Evolutionary conservation across 2,888 invertebrate species (phyloP).

Genomic region (Ormyrus thymus): DNA sequence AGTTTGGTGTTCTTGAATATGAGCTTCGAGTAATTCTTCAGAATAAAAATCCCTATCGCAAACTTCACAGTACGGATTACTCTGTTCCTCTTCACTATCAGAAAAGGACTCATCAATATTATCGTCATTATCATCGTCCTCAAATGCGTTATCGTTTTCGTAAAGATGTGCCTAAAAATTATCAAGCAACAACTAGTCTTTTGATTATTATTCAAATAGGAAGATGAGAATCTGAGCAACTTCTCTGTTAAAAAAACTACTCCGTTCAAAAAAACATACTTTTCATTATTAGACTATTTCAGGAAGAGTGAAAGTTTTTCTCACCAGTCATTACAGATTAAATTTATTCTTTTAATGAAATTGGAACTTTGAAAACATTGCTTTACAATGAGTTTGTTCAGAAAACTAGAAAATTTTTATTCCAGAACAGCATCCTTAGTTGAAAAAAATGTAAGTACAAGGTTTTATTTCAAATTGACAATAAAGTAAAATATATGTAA

Average conservation of each 20-base stretch:
- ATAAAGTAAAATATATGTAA: no score
- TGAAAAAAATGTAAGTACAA: no score
- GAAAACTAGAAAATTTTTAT: slow-evolving; percentile 45
- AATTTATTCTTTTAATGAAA: background rate
- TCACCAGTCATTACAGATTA: background rate
- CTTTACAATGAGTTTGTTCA: slow-evolving; percentile 42
- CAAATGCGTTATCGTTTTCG: slow-evolving; percentile 49
- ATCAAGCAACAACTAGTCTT: slow-evolving; percentile 39
- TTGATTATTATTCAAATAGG: slow-evolving; percentile 18
- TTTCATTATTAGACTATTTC: slow-evolving; percentile 35
- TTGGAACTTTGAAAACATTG: background rate
- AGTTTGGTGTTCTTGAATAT: slow-evolving; percentile 84
- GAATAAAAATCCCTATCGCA: slow-evolving; percentile 86
- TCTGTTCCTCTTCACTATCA: slow-evolving; percentile 34
- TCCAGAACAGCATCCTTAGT: no score
- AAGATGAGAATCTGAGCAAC: slow-evolving; percentile 17
- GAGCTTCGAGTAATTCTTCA: slow-evolving; percentile 79
- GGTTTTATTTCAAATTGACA: no score
- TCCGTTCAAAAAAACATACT: slow-evolving; percentile 45
- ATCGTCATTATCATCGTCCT: slow-evolving; percentile 21
- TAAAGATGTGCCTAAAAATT: slow-evolving; percentile 68
- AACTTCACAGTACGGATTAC: slow-evolving; percentile 81
- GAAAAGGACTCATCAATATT: slow-evolving; percentile 1
- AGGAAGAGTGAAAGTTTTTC: background rate
- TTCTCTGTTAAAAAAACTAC: no score